Percentiles rank a stretch among this genome's conserved stretches.
Conservation (phyloP, 2,888 invertebrate species). For the Malacosoma neustria region DNA sequence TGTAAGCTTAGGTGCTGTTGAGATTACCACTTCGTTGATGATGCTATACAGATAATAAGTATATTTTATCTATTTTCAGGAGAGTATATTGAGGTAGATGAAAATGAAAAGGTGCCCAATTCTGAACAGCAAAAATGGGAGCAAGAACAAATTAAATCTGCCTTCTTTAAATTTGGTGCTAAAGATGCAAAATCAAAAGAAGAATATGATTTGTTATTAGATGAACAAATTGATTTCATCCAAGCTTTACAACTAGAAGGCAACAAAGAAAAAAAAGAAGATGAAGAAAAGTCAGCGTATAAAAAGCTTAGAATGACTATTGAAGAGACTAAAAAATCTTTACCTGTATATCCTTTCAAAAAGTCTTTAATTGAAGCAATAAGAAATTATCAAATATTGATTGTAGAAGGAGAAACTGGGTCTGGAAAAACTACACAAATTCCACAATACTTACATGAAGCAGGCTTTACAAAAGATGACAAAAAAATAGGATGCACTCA, state of each 20-base stretch:
- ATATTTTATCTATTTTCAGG: conserved; percentile 39
- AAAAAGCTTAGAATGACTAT: conserved; percentile 84
- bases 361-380: conserved; percentile 93
- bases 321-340: conserved; percentile 91
- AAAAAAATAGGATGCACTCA: conserved; percentile 98
- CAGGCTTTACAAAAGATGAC: conserved; percentile 88
- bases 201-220: conserved; percentile 94
- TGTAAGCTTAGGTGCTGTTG: too few relatives aligned
- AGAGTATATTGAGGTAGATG: conserved; percentile 89
- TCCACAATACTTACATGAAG: conserved; percentile 97
- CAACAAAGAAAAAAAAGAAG: conserved; percentile 72
- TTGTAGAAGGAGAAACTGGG: conserved; percentile 98
- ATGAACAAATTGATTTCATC: conserved; percentile 98
- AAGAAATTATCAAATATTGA: conserved; percentile 90
- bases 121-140: conserved; percentile 97
- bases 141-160: conserved; percentile 95
- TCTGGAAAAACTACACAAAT: conserved; percentile 99
- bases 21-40: too few relatives aligned
- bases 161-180: conserved; percentile 94
- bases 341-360: conserved; percentile 95
- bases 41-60: too few relatives aligned
- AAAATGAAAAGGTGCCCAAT: conserved; percentile 87
- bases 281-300: conserved; percentile 78
- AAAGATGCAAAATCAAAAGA: conserved; percentile 84
- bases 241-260: conserved; percentile 90